These are phyloP conservation scores for Chouioia cunea DNA, from an alignment of 2,888 invertebrate species.

Conservation along the genomic window DNA sequence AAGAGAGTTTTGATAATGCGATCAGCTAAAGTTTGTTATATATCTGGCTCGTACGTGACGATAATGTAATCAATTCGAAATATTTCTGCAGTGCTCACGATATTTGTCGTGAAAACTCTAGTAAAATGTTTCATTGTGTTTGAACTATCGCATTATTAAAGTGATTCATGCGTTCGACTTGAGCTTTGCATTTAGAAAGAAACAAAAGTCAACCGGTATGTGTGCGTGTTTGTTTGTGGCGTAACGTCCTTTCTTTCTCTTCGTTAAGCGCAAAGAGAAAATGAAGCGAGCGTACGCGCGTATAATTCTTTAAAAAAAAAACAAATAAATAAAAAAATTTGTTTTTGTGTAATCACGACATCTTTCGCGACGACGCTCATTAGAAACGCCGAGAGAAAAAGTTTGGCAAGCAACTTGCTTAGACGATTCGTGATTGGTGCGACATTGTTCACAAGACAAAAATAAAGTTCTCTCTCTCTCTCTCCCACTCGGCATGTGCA, in stretches of 20 bases:
- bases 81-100: background rate
- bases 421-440: background rate
- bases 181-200: slow-evolving; percentile 14
- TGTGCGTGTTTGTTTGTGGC: no score
- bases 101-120: slow-evolving; percentile 2
- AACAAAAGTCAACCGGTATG: no score
- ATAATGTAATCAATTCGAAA: slow-evolving; percentile 1
- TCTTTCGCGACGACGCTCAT: slow-evolving; percentile 5
- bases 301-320: no score
- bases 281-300: background rate
- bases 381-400: background rate
- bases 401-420: slow-evolving; percentile 15
- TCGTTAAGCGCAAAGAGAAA: background rate
- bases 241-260: background rate
- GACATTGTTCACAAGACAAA: background rate
- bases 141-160: slow-evolving; percentile 6
- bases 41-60: slow-evolving; percentile 14
- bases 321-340: background rate
- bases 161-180: background rate
- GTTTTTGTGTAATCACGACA: background rate
- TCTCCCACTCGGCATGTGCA: background rate
- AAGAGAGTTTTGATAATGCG: background rate
- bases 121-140: background rate
- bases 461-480: background rate
- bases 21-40: background rate